These are phyloP conservation scores for Pseudomugil tenellus DNA, from an alignment of 2,797 vertebrate genomes.

Conservation along the genomic window DNA sequence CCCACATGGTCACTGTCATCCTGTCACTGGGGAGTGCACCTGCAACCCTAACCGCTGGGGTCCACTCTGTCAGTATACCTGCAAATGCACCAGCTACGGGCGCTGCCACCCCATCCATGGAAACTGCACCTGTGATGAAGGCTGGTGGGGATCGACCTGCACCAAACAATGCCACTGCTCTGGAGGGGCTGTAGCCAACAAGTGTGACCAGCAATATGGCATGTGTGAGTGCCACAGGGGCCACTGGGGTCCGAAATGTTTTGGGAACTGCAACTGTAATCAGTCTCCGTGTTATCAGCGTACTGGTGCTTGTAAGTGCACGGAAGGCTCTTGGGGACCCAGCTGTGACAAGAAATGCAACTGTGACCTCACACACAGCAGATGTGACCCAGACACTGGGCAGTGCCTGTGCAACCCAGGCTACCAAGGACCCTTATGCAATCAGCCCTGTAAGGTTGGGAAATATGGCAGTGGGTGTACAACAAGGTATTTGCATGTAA, in stretches of 20 bases:
- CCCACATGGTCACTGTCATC: slow-evolving; percentile 87
- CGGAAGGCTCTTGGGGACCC: slow-evolving; percentile 83
- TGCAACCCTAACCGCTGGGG: slow-evolving; percentile 90
- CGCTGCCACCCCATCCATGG: slow-evolving; percentile 86
- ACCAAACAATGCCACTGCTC: slow-evolving; percentile 85
- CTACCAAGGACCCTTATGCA: slow-evolving; percentile 84
- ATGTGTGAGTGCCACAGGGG: slow-evolving; percentile 85
- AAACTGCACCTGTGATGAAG: slow-evolving; percentile 87
- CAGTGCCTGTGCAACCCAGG: slow-evolving; percentile 87
- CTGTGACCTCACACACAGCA: slow-evolving; percentile 83
- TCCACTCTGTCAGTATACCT: slow-evolving; percentile 82
- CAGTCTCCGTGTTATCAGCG: slow-evolving; percentile 85
- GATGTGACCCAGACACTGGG: slow-evolving; percentile 79
- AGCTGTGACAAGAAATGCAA: slow-evolving; percentile 83
- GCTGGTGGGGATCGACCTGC: slow-evolving; percentile 90
- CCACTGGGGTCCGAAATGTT: slow-evolving; percentile 89
- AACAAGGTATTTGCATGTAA: slow-evolving; percentile 62
- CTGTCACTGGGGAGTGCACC: slow-evolving; percentile 85
- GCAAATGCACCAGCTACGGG: slow-evolving; percentile 85
- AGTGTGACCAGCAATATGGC: slow-evolving; percentile 86
- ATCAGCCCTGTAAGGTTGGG: slow-evolving; percentile 80
- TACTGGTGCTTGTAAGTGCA: slow-evolving; percentile 86
- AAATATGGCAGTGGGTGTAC: slow-evolving; percentile 85
- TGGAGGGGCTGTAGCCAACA: slow-evolving; percentile 46
- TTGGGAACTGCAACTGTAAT: slow-evolving; percentile 83